A percentile compares a stretch with the other conserved stretches of the same genome.
Conservation (phyloP, 2,888 invertebrate genomes). For the Trissolcus brochymenae region DNA sequence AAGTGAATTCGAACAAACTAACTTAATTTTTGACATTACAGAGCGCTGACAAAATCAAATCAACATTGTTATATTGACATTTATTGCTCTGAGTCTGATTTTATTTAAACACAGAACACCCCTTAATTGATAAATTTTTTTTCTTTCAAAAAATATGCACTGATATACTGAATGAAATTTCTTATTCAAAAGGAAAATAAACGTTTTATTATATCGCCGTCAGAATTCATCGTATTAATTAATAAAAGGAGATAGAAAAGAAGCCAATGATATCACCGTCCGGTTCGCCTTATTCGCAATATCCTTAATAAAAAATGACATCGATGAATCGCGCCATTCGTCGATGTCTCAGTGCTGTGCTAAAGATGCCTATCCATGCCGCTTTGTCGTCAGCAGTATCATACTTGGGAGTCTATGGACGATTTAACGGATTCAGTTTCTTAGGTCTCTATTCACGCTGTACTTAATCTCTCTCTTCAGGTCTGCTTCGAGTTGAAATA, state of each 20-base stretch:
- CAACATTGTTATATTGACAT: no score
- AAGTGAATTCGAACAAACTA: no score
- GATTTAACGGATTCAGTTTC: constrained; percentile 58
- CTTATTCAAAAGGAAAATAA: neutral
- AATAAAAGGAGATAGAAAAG: neutral
- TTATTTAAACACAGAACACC: no score
- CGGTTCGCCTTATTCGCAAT: constrained; percentile 24
- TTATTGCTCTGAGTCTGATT: no score
- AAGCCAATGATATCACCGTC: constrained; percentile 18
- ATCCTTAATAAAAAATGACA: constrained; percentile 48
- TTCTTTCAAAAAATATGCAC: no score
- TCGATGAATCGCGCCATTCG: constrained; percentile 41
- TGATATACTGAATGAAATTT: no score
- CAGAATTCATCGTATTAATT: no score
- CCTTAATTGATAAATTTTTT: no score
- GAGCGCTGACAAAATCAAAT: no score
- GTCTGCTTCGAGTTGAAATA: constrained; percentile 56
- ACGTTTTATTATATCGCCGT: no score
- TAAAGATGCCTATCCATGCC: constrained; percentile 35
- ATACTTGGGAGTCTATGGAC: constrained; percentile 50
- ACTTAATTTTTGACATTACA: no score
- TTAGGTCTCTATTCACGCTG: constrained; percentile 57
- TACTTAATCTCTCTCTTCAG: constrained; percentile 58
- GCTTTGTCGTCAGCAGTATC: constrained; percentile 33
- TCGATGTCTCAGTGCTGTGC: constrained; percentile 38